phyloP scores from a whole-genome alignment of 37 sponge, comb jelly and placozoan genomes.

The Beroe ovata region DNA sequence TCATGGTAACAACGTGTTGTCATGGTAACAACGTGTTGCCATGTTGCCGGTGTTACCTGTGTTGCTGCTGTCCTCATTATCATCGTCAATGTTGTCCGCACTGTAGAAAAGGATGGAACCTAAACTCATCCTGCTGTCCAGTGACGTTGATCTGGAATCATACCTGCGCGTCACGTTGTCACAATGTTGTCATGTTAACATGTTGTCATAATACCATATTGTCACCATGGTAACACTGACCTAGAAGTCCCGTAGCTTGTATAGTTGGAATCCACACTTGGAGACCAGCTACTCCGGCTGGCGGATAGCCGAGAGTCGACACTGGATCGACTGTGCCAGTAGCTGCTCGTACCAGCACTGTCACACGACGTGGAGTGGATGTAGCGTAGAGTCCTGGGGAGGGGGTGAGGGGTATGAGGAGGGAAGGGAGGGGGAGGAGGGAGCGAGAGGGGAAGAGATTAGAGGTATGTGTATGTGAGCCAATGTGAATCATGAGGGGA shows the following conservation, averaged over 20 bases:
- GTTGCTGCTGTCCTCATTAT: background rate
- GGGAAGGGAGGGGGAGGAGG: background rate
- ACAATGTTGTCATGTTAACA: too few relatives aligned
- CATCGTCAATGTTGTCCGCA: background rate
- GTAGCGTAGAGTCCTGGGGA: slow-evolving; percentile 34
- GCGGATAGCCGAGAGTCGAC: slow-evolving; percentile 29
- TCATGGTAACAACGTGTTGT: too few relatives aligned
- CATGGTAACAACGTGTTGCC: too few relatives aligned
- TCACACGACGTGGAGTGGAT: slow-evolving; percentile 67
- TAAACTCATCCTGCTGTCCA: slow-evolving; percentile 48
- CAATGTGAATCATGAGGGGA: too few relatives aligned
- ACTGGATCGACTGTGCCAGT: slow-evolving; percentile 42
- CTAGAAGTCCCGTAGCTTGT: slow-evolving; percentile 56
- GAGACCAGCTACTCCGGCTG: slow-evolving; percentile 21
- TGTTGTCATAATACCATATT: background rate
- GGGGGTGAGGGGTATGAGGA: background rate
- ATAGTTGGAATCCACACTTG: slow-evolving; percentile 10
- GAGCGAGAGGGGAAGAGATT: background rate
- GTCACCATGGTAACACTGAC: background rate
- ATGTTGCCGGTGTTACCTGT: too few relatives aligned
- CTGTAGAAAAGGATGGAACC: slow-evolving; percentile 44
- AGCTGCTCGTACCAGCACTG: slow-evolving; percentile 7
- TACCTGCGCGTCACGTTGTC: slow-evolving; percentile 11
- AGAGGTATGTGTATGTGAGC: too few relatives aligned
- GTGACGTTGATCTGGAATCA: slow-evolving; percentile 37